Conservation (phyloP, 1,140 invertebrate species). For the Euura saliciscinereae region DNA sequence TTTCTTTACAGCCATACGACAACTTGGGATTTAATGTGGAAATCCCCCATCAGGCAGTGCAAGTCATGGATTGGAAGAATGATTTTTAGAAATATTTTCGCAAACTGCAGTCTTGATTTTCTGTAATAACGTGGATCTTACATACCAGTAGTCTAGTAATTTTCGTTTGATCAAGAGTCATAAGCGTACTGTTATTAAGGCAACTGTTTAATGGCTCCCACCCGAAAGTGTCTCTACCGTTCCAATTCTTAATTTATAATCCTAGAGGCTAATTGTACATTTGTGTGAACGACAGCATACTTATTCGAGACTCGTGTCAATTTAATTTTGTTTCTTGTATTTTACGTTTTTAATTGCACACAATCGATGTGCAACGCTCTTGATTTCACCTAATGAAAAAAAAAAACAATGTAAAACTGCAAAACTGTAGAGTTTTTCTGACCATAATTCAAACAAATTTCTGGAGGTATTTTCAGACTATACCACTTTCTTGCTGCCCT, state of each 20-base stretch:
- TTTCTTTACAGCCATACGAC: neutral
- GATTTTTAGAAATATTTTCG: neutral
- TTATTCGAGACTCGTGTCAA: slow-evolving; percentile 1
- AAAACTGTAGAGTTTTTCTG: too few relatives aligned
- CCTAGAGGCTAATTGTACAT: slow-evolving; percentile 2
- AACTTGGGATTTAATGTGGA: neutral
- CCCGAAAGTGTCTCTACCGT: neutral
- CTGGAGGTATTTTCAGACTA: neutral
- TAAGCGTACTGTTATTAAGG: slow-evolving; percentile 3
- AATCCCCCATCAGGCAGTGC: neutral
- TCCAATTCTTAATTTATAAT: slow-evolving; percentile 5
- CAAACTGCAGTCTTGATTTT: neutral
- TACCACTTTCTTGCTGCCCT: neutral
- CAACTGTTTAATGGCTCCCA: neutral
- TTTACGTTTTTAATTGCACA: neutral
- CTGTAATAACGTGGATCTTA: neutral
- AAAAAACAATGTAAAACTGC: too few relatives aligned
- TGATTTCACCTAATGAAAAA: too few relatives aligned
- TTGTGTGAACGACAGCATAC: neutral
- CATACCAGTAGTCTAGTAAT: neutral
- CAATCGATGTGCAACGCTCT: neutral
- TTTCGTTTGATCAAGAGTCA: slow-evolving; percentile 1
- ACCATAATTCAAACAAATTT: too few relatives aligned
- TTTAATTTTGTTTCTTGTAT: neutral
- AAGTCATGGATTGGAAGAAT: slow-evolving; percentile 3